Evolutionary conservation across 2,888 invertebrate genomes (phyloP), one percentile per base, ranked within the genome.

Genomic region (Cephus pygmeus): DNA sequence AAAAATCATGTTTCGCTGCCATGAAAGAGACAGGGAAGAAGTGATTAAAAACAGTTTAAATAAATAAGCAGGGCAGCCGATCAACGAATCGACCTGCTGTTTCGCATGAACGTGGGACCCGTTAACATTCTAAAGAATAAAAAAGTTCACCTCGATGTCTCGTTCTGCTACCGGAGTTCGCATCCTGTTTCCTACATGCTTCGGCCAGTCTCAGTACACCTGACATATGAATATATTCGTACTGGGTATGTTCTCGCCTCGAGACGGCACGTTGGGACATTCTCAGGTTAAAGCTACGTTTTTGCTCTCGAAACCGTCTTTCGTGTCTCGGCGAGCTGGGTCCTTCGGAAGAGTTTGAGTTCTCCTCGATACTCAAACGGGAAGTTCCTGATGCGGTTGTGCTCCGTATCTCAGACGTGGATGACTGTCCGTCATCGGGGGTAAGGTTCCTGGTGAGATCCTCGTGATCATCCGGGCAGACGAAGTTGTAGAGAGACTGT

Each of bases 401-500:
- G 69, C 79, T 80, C 23, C 78, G 71, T 33, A 33, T 75, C 75
- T 73, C 79, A n/a, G 76, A 23, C 15, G 80, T 92, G 91, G 79
- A 91, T 82, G 92, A 87, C 87, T 93, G 92, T 82, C 92, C 91
- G 88, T 93, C 80, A 73, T 92, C 92, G 0, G 92, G 91, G 34
- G 86, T 91, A 56, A 97, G 92, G 85, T 95, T 95, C 75, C 94
- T 93, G 75, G 93, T 93, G 76, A 98, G 92, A 85, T 94, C 94
- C 73, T 95, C 95, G 85, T 96, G 96, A 91, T 98, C 95, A 88
- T 95, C 94, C n/a, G 94, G 93, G 91, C 96, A 96, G 71, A 97
- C 94, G 91, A 97, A 96, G 87, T 96, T 95, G 92, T 95, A 95
- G 91, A 98, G 91, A 85, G 95, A 96, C 91, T 96, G 95, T 30